Evolutionary conservation across 2,888 invertebrate species (phyloP).

Genomic region (Cancer borealis): DNA sequence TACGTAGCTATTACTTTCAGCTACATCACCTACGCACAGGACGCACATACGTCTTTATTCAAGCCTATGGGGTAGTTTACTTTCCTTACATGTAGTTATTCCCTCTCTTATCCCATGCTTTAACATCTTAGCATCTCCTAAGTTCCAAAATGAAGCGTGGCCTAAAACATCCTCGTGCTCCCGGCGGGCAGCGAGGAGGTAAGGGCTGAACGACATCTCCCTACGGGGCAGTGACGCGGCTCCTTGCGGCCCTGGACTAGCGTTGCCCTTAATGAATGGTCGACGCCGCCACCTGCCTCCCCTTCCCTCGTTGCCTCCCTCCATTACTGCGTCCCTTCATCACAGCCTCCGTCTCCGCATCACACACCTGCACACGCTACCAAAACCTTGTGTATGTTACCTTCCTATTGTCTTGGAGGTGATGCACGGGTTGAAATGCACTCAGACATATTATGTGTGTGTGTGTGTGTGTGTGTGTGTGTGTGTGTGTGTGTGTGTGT

Average conservation of each 20-base stretch:
- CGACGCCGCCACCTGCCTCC: slow-evolving; percentile 17
- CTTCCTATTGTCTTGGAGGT: neutral
- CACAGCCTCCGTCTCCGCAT: neutral
- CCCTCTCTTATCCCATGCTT: neutral
- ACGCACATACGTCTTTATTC: neutral
- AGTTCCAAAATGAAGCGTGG: neutral
- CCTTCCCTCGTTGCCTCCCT: neutral
- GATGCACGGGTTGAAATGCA: neutral
- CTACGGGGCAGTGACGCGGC: slow-evolving; percentile 21
- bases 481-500: slow-evolving; percentile 33
- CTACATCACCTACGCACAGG: neutral
- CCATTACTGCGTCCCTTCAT: neutral
- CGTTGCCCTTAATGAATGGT: neutral
- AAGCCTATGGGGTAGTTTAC: neutral
- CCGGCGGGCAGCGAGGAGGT: neutral
- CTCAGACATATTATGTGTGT: neutral
- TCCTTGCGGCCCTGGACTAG: neutral
- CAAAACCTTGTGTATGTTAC: neutral
- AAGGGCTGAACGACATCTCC: neutral
- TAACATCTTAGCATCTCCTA: neutral
- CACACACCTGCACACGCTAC: neutral
- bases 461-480: slow-evolving; percentile 24
- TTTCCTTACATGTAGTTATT: neutral
- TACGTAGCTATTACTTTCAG: no score
- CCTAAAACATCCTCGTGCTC: neutral